Conservation (phyloP, 1,140 invertebrate genomes). For the Marisa cornuarietis region DNA sequence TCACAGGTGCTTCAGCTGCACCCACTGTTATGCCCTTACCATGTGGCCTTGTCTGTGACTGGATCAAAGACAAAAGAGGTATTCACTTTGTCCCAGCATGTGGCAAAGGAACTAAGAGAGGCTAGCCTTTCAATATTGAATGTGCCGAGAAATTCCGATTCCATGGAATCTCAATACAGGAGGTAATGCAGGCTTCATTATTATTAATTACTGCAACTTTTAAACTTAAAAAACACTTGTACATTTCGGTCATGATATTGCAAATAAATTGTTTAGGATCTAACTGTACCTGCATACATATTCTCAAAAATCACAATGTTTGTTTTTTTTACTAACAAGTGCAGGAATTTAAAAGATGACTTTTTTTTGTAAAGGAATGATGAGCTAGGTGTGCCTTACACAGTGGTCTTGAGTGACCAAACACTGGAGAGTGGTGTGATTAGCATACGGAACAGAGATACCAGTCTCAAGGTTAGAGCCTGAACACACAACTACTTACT, state of each 20-base stretch:
- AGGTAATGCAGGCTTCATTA: slow-evolving; percentile 17
- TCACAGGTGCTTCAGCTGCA: slow-evolving; percentile 41
- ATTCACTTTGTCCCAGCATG: slow-evolving; percentile 31
- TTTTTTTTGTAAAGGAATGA: slow-evolving; percentile 54
- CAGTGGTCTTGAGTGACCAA: slow-evolving; percentile 72
- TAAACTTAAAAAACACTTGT: neutral
- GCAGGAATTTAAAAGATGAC: neutral
- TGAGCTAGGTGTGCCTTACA: slow-evolving; percentile 74
- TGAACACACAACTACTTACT: too few species aligned
- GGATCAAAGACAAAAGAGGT: slow-evolving; percentile 28
- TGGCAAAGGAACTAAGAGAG: slow-evolving; percentile 34
- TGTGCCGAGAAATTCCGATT: slow-evolving; percentile 6
- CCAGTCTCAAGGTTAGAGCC: slow-evolving; percentile 71
- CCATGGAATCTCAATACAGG: slow-evolving; percentile 27
- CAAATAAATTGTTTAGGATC: neutral
- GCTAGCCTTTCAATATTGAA: slow-evolving; percentile 31
- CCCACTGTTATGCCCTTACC: slow-evolving; percentile 40
- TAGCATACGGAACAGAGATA: slow-evolving; percentile 77
- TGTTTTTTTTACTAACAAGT: neutral
- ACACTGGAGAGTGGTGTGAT: slow-evolving; percentile 79
- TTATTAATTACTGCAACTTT: neutral
- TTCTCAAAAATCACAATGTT: neutral
- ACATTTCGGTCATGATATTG: neutral
- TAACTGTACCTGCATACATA: neutral
- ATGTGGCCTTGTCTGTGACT: slow-evolving; percentile 33